A percentile compares a stretch with the other conserved stretches of the same genome.
These are phyloP conservation scores for Eutrigla gurnardus DNA, from an alignment of 2,797 vertebrate species.

Conservation along the genomic window DNA sequence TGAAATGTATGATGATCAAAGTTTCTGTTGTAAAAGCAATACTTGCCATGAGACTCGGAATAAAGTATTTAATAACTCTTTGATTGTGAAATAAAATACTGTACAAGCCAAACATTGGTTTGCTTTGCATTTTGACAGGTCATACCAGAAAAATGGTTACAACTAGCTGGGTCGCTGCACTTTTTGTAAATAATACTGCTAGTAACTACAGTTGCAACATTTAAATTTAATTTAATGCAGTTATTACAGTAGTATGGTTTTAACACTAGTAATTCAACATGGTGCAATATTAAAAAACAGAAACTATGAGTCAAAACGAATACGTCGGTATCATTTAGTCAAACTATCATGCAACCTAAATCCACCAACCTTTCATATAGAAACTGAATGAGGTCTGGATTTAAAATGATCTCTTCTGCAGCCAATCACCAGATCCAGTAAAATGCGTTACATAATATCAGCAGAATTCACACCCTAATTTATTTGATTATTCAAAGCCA, in stretches of 20 bases:
- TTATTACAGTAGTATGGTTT: not conserved
- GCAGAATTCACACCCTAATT: conserved; percentile 7
- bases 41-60: conserved; percentile 19
- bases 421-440: conserved; percentile 1
- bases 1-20: conserved; percentile 22
- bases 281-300: not conserved
- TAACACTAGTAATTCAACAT: not conserved
- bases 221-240: not conserved
- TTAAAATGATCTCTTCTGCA: conserved; percentile 21
- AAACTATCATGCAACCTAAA: not conserved
- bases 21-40: conserved; percentile 28
- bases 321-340: not conserved
- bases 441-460: conserved; percentile 12
- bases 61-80: conserved; percentile 17
- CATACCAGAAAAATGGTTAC: not conserved
- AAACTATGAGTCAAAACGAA: not conserved
- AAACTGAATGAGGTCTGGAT: not conserved
- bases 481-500: not conserved
- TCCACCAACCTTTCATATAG: not conserved
- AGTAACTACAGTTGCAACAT: not conserved
- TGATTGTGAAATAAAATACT: no score
- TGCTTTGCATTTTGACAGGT: not conserved
- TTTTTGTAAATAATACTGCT: not conserved
- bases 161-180: not conserved
- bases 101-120: not conserved